Percentiles rank a stretch among this genome's conserved stretches.
Conservation (phyloP, 1,140 invertebrate species). For the Musca vetustissima region DNA sequence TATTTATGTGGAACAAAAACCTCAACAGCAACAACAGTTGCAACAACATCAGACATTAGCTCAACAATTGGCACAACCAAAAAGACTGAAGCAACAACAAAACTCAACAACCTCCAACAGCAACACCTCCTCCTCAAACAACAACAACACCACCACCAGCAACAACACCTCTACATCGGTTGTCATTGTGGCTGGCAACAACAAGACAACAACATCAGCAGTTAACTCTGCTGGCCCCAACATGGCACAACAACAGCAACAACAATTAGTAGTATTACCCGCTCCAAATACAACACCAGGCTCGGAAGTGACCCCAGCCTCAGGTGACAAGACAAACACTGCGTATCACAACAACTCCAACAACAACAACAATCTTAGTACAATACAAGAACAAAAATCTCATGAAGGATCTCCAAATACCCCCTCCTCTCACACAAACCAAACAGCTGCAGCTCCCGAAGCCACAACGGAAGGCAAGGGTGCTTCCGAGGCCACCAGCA, state of each 20-base stretch:
- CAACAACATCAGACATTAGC: slow-evolving; percentile 28
- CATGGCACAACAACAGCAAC: slow-evolving; percentile 29
- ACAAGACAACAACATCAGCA: no score
- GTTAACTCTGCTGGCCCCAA: no score
- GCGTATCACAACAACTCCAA: slow-evolving; percentile 2
- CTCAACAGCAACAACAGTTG: slow-evolving; percentile 14
- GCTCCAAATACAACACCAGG: slow-evolving; percentile 43
- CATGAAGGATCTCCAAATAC: neutral
- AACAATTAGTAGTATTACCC: slow-evolving; percentile 38
- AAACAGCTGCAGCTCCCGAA: neutral
- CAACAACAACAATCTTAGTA: slow-evolving; percentile 16
- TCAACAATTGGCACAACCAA: slow-evolving; percentile 43
- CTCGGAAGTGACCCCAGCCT: neutral
- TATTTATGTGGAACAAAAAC: slow-evolving; percentile 37
- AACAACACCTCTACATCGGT: slow-evolving; percentile 1
- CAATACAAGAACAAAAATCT: slow-evolving; percentile 29
- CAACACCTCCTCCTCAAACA: slow-evolving; percentile 23
- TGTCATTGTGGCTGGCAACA: neutral
- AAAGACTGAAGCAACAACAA: slow-evolving; percentile 46
- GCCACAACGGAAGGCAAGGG: neutral
- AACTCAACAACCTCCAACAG: no score
- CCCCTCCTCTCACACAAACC: neutral
- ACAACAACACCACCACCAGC: slow-evolving; percentile 32
- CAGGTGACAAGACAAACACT: neutral
- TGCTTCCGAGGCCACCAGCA: neutral